phyloP scores from a whole-genome alignment of 2,797 vertebrate species.

The Onychomys leucogaster region DNA sequence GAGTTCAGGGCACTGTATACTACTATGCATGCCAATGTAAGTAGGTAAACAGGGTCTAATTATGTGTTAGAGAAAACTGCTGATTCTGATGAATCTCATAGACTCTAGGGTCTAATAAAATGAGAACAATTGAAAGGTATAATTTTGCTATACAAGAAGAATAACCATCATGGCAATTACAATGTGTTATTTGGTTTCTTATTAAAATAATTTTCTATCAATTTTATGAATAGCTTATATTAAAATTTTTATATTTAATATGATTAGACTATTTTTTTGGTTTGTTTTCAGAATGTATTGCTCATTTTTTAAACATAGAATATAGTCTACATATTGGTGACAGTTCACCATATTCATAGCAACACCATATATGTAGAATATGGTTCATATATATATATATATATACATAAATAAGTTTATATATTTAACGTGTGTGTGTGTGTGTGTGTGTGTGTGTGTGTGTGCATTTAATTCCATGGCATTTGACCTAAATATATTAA shows the following conservation, averaged over 20 bases:
- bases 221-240: conserved; percentile 10
- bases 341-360: neutral
- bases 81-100: neutral
- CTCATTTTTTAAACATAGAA: neutral
- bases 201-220: conserved; percentile 33
- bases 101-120: conserved; percentile 21
- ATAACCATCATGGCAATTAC: conserved; percentile 24
- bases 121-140: neutral
- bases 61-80: conserved; percentile 15
- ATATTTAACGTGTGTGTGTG: neutral
- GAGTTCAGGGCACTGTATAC: neutral
- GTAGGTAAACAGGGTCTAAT: neutral
- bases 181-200: conserved; percentile 18
- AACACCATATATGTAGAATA: neutral
- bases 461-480: neutral
- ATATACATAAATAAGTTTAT: neutral
- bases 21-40: neutral
- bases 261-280: conserved; percentile 1
- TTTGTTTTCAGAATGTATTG: conserved; percentile 30
- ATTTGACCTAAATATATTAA: conserved; percentile 40
- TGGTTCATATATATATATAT: neutral
- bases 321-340: neutral
- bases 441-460: too few relatives aligned
- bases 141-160: conserved; percentile 20
- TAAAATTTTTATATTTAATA: conserved; percentile 45